Evolutionary conservation across 1,140 invertebrate species (phyloP), one percentile per base, ranked within the genome.

Genomic region (Chelonus insularis): DNA sequence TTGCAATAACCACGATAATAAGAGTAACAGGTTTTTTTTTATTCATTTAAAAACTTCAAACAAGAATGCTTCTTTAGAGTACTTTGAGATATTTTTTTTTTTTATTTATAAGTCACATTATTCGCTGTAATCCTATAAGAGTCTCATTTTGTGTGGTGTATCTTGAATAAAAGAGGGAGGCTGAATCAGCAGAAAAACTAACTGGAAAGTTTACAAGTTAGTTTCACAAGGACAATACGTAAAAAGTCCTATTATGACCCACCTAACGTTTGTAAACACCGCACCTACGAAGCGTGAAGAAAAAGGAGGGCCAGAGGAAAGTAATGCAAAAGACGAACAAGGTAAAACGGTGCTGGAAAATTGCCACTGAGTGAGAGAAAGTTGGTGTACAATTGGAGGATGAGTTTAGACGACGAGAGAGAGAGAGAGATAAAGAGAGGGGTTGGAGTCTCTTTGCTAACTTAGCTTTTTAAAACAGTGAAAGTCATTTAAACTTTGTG

Each of bases 401-500:
- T 39, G 51, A 34, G 58, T 45, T 21, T 23, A 11, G 41, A 47
- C 36, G 48, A 21, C 47, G 32, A 39, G n/a, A 29, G 48, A 21
- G 25, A 5, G 43, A 39, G 37, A 12, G 36, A 39, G 36, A 14
- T 11, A 39, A 39, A 39, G 36, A 50, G 39, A 58, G 57, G 69
- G 71, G 29, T 52, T 14, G 34, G 57, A 69, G 58, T 71, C 68
- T 69, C 71, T 68, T 68, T 64, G 67, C 70, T 69, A 70, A 73
- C 66, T 68, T 57, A 75, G 75, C 70, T 76, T 76, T 75, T 75
- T 66, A 76, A 75, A 76, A 75, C 74, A 76, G 74, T 75, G 72
- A 74, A 76, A 76, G 74, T 76, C 73, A 76, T 76, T 76, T 75
- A 74, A 76, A 76, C 64, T 76, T 76, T 68, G 69, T 67, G 50